These are phyloP conservation scores for Drosophila ustulata DNA, from an alignment of 2,888 invertebrate species.

Conservation along the genomic window DNA sequence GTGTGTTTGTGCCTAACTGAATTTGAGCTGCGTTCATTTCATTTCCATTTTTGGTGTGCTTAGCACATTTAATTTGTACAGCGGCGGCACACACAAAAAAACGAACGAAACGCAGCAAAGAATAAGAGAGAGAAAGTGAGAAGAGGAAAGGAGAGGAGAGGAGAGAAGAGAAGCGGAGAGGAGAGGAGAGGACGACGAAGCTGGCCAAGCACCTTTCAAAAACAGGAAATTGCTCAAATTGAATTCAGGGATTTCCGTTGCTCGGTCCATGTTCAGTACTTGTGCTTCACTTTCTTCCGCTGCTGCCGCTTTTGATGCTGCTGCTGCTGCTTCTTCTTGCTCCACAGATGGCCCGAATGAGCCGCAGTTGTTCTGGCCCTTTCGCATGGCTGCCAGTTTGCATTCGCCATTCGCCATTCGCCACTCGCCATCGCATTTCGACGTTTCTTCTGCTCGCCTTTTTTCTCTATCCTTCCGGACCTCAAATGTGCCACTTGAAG, in stretches of 20 bases:
- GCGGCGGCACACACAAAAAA: constrained; percentile 2
- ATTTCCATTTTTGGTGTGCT: constrained; percentile 44
- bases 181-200: constrained; percentile 8
- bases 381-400: neutral
- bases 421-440: neutral
- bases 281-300: neutral
- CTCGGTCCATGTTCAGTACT: constrained; percentile 17
- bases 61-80: constrained; percentile 67
- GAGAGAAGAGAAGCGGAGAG: neutral
- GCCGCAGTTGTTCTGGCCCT: neutral
- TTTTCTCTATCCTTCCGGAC: constrained; percentile 1
- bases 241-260: constrained; percentile 72
- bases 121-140: neutral
- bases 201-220: constrained; percentile 54
- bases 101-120: neutral
- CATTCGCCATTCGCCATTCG: neutral
- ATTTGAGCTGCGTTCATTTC: constrained; percentile 29
- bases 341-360: neutral
- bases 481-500: constrained; percentile 48
- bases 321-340: constrained; percentile 2
- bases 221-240: constrained; percentile 75
- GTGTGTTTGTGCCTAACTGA: constrained; percentile 28
- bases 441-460: constrained; percentile 2
- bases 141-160: neutral
- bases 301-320: neutral